These are phyloP conservation scores for Cottus gobio DNA, from an alignment of 2,113 vertebrate species.

Conservation along the genomic window DNA sequence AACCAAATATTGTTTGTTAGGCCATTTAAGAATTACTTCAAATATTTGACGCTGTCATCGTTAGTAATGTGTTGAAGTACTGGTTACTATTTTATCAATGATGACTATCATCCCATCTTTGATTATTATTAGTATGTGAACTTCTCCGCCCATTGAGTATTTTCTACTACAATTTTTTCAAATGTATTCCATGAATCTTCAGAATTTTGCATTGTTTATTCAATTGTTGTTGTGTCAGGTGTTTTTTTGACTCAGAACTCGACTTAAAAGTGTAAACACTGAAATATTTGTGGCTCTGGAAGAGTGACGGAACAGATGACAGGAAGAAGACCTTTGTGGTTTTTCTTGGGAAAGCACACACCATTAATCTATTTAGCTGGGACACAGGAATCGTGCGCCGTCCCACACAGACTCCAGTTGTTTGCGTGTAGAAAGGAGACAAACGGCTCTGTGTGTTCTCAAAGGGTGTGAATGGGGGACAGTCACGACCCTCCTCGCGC, in stretches of 20 bases:
- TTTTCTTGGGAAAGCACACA: constrained; percentile 53
- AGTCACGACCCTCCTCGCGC: constrained; percentile 36
- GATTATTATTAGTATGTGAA: too few relatives aligned
- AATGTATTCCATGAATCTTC: background rate
- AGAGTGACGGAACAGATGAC: constrained; percentile 15
- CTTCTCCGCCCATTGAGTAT: too few relatives aligned
- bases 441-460: constrained; percentile 70
- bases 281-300: background rate
- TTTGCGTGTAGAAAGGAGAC: constrained; percentile 66
- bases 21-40: too few relatives aligned
- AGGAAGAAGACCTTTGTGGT: constrained; percentile 23
- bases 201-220: background rate
- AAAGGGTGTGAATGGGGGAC: constrained; percentile 61
- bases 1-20: too few relatives aligned
- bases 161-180: background rate
- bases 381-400: background rate
- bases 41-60: too few relatives aligned
- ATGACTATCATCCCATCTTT: too few relatives aligned
- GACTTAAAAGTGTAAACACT: too few relatives aligned
- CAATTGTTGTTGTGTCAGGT: background rate
- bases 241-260: background rate
- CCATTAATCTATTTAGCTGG: constrained; percentile 49
- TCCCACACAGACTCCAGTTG: constrained; percentile 56
- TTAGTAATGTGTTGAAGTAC: too few relatives aligned
- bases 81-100: too few relatives aligned